These are phyloP conservation scores for Rhadinocentrus ornatus DNA, from an alignment of 2,797 vertebrate species.

Conservation along the genomic window DNA sequence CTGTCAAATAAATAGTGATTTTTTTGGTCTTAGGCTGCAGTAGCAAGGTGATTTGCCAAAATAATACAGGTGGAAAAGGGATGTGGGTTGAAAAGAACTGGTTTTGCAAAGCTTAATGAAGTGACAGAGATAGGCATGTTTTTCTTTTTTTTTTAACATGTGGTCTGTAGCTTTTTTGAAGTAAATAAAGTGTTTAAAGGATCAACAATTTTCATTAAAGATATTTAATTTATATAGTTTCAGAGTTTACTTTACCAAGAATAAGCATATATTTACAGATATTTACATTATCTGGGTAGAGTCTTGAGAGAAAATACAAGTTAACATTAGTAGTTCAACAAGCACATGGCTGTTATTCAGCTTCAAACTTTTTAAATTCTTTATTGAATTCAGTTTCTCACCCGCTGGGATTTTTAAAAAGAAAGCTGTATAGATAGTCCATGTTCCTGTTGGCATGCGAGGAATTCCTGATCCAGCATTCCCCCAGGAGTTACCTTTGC, in stretches of 20 bases:
- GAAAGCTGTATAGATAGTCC: conserved; percentile 64
- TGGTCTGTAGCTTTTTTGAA: conserved; percentile 13
- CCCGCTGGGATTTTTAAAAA: conserved; percentile 50
- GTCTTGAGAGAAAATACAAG: conserved; percentile 24
- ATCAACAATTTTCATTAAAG: not conserved
- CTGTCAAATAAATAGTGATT: conserved; percentile 63
- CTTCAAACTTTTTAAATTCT: conserved; percentile 64
- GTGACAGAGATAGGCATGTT: conserved; percentile 33
- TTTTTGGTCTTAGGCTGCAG: conserved; percentile 47
- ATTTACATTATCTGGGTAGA: not conserved
- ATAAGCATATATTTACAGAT: not conserved
- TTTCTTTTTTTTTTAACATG: conserved; percentile 22
- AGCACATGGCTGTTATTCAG: conserved; percentile 52
- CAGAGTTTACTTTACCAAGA: conserved; percentile 3
- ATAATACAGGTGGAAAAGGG: conserved; percentile 66
- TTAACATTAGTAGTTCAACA: conserved; percentile 32
- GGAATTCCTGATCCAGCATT: conserved; percentile 78
- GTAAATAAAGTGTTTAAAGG: not conserved
- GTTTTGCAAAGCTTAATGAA: conserved; percentile 68
- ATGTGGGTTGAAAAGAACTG: conserved; percentile 40
- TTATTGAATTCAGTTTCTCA: conserved; percentile 67
- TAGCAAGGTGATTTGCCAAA: conserved; percentile 55
- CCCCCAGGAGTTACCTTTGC: conserved; percentile 75
- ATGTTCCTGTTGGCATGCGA: conserved; percentile 63
- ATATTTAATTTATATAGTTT: conserved; percentile 1